These are phyloP conservation scores for Conus canariensis DNA, from an alignment of 2,888 invertebrate genomes.

Conservation along the genomic window DNA sequence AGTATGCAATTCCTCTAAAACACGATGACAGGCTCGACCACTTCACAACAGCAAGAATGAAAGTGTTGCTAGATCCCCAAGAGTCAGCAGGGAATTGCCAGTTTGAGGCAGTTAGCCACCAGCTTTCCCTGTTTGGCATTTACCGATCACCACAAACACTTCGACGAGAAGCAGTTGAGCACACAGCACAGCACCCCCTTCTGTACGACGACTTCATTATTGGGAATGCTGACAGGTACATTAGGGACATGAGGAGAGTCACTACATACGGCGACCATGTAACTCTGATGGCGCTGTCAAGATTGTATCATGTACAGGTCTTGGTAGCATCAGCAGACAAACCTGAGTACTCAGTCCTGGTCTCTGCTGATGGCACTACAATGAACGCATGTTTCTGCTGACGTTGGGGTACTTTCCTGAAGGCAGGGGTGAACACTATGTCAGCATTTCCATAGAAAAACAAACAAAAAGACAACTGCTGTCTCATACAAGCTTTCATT, in stretches of 20 bases:
- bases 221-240: neutral
- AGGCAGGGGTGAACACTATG: neutral
- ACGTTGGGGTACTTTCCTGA: neutral
- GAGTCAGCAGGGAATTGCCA: neutral
- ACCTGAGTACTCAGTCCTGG: neutral
- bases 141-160: neutral
- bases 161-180: neutral
- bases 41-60: too few relatives aligned
- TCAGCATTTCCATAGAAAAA: neutral
- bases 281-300: conserved; percentile 2
- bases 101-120: neutral
- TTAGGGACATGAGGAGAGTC: neutral
- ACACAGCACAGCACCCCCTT: neutral
- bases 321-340: neutral
- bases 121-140: neutral
- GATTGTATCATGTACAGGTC: neutral
- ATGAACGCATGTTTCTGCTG: neutral
- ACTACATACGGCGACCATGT: neutral
- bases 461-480: neutral
- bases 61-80: neutral
- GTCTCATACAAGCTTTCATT: neutral
- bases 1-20: neutral
- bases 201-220: neutral
- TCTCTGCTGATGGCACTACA: neutral
- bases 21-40: too few relatives aligned